Conservation (phyloP, 2,888 invertebrate species). For the Panzeria rudis region DNA sequence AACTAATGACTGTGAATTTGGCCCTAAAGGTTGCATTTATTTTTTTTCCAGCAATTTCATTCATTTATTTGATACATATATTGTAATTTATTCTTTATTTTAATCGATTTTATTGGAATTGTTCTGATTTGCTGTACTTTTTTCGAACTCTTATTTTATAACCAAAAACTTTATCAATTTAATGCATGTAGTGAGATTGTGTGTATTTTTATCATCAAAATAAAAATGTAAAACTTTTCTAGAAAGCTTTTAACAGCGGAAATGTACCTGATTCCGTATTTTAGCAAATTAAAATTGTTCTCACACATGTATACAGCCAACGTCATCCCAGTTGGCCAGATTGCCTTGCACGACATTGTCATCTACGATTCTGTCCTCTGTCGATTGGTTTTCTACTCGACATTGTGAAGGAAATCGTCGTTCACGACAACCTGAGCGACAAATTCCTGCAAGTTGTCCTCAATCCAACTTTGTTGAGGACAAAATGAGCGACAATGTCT, state of each 20-base stretch:
- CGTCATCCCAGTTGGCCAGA: too few relatives aligned
- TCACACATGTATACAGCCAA: conserved; percentile 21
- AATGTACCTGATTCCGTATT: conserved; percentile 65
- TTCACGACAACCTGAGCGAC: too few relatives aligned
- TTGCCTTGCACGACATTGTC: too few relatives aligned
- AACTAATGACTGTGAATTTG: too few relatives aligned
- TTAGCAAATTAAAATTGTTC: conserved; percentile 64
- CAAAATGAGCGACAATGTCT: too few relatives aligned
- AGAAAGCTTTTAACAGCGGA: conserved; percentile 68
- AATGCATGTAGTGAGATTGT: conserved; percentile 20
- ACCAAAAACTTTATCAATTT: conserved; percentile 36
- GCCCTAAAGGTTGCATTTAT: conserved; percentile 26
- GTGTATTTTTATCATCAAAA: conserved; percentile 21
- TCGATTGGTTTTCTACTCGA: too few relatives aligned
- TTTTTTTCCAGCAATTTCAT: conserved; percentile 10
- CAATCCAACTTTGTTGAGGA: too few relatives aligned
- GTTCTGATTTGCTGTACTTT: conserved; percentile 28
- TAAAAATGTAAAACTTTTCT: conserved; percentile 45
- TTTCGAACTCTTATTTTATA: conserved; percentile 25
- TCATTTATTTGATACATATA: conserved; percentile 27
- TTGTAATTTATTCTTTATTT: conserved; percentile 43
- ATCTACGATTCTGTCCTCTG: too few relatives aligned
- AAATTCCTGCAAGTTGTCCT: too few relatives aligned
- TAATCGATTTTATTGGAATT: conserved; percentile 35
- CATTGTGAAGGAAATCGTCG: too few relatives aligned